phyloP scores from a whole-genome alignment of 2,888 invertebrate species.

The Cataglyphis altisquamis region DNA sequence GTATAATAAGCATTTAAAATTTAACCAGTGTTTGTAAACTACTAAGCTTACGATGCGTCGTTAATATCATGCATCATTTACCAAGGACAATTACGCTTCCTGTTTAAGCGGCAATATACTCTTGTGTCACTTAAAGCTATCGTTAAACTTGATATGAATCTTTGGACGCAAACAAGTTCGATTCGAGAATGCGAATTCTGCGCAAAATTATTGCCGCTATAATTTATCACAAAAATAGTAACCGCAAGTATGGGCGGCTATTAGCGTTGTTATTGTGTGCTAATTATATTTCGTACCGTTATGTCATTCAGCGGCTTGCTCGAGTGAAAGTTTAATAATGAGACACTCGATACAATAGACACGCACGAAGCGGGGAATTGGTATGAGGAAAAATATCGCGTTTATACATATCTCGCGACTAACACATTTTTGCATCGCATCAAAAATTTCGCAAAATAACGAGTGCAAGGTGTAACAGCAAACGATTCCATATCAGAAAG shows the following conservation, averaged over 20 bases:
- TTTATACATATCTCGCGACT: not conserved
- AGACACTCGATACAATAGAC: conserved; percentile 9
- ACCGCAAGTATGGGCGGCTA: not conserved
- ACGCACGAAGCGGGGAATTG: not conserved
- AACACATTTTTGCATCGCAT: not conserved
- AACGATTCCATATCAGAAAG: not conserved
- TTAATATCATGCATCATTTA: conserved; percentile 1
- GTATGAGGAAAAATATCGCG: not conserved
- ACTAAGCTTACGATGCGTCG: not conserved
- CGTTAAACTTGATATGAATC: not conserved
- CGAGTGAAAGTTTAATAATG: conserved; percentile 51
- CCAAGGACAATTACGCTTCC: not conserved
- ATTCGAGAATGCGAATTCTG: not conserved
- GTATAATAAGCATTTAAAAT: not conserved
- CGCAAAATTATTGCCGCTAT: not conserved
- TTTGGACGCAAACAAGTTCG: not conserved
- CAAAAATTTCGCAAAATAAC: not conserved
- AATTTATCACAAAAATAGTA: conserved; percentile 15
- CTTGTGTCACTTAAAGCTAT: not conserved
- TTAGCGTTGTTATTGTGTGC: conserved; percentile 8
- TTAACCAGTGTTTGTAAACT: not conserved
- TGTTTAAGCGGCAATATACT: not conserved
- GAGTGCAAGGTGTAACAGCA: not conserved
- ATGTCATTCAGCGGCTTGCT: conserved; percentile 28
- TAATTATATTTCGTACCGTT: conserved; percentile 46